These are phyloP conservation scores for Triops longicaudatus DNA, from an alignment of 1,140 invertebrate genomes.

Conservation along the genomic window DNA sequence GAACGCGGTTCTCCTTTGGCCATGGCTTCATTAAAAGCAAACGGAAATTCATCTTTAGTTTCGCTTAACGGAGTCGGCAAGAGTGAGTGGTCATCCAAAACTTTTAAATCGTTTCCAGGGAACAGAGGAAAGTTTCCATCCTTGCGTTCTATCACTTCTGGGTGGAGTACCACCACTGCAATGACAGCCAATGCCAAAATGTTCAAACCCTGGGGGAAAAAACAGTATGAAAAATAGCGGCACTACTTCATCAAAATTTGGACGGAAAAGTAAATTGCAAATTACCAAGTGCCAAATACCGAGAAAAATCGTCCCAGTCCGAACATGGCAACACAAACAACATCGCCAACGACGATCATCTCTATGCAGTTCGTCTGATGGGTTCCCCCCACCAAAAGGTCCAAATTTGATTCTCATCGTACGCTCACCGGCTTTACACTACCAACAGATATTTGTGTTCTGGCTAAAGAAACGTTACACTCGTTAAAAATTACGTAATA, in stretches of 20 bases:
- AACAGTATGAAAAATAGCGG: conserved; percentile 18
- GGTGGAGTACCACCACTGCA: conserved; percentile 61
- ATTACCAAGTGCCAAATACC: conserved; percentile 74
- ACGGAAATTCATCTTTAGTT: conserved; percentile 41
- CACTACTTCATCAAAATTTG: not conserved
- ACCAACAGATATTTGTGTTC: not conserved
- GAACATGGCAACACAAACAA: conserved; percentile 71
- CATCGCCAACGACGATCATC: conserved; percentile 49
- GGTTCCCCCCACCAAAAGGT: conserved; percentile 5
- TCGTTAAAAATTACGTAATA: not conserved
- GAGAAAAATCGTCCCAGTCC: conserved; percentile 67
- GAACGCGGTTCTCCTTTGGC: not conserved
- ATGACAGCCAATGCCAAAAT: conserved; percentile 58
- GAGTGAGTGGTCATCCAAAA: conserved; percentile 40
- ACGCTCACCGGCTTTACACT: not conserved
- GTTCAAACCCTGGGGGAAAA: conserved; percentile 53
- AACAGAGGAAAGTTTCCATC: conserved; percentile 23
- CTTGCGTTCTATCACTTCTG: conserved; percentile 42
- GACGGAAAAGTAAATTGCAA: conserved; percentile 31
- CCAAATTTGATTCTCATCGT: conserved; percentile 27
- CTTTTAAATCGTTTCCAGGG: conserved; percentile 38
- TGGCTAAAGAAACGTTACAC: not conserved
- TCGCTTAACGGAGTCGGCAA: conserved; percentile 59
- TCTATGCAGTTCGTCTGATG: conserved; percentile 16
- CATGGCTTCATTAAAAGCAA: conserved; percentile 8